A percentile compares a stretch with the other conserved stretches of the same genome.
These are phyloP conservation scores for Phragmatobia fuliginosa DNA, from an alignment of 2,888 invertebrate genomes.

Conservation along the genomic window DNA sequence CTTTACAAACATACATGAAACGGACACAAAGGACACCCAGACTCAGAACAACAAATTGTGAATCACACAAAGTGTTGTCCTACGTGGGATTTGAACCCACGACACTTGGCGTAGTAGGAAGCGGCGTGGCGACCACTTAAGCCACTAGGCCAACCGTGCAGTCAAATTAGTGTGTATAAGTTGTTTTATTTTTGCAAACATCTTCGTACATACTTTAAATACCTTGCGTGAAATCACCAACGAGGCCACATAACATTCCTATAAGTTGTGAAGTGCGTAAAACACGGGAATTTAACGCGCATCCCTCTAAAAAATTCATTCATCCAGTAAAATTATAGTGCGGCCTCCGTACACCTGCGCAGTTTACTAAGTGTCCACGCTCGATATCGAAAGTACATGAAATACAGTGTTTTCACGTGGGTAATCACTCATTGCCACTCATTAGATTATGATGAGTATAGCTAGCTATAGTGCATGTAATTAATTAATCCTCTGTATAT, in stretches of 20 bases:
- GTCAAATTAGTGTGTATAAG: too few species aligned
- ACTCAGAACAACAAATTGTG: too few species aligned
- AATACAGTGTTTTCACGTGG: constrained; percentile 33
- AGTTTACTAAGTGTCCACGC: constrained; percentile 53
- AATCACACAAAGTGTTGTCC: too few species aligned
- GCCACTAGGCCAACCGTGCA: too few species aligned
- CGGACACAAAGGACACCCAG: too few species aligned
- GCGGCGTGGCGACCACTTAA: too few species aligned
- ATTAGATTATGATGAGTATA: neutral
- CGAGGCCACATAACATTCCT: constrained; percentile 21
- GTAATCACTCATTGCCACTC: constrained; percentile 4
- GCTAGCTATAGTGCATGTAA: neutral
- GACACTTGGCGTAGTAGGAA: too few species aligned
- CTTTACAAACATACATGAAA: too few species aligned
- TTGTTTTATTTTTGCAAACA: neutral
- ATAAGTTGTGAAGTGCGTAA: constrained; percentile 44
- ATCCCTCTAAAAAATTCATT: constrained; percentile 63
- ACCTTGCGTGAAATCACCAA: constrained; percentile 20
- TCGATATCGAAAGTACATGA: constrained; percentile 42
- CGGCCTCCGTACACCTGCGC: constrained; percentile 58
- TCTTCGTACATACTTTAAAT: neutral
- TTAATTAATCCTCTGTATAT: neutral
- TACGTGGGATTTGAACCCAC: too few species aligned
- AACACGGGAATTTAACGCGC: constrained; percentile 54
- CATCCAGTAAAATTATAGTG: constrained; percentile 59